phyloP scores from a whole-genome alignment of 2,797 vertebrate species.

The Hoplostethus atlanticus region DNA sequence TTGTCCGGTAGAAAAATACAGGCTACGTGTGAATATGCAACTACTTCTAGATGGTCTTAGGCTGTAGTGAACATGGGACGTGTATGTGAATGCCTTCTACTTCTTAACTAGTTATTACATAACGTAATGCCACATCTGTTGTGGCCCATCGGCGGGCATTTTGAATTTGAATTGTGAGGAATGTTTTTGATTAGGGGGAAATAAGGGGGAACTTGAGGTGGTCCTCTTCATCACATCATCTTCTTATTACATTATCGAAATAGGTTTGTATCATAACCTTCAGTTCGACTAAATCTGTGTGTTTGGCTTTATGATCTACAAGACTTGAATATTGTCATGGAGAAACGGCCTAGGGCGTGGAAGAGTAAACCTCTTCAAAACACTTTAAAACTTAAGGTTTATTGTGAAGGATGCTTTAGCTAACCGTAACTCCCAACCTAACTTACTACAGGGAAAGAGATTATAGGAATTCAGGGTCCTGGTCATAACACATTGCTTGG shows the following conservation, averaged over 20 bases:
- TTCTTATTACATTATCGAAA: background rate
- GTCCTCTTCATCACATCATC: background rate
- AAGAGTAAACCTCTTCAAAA: background rate
- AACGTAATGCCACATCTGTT: no score
- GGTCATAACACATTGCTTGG: slow-evolving; percentile 2
- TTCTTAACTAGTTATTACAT: background rate
- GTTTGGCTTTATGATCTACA: background rate
- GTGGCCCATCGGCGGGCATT: accelerated
- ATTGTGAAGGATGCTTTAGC: slow-evolving; percentile 8
- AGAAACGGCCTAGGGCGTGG: background rate
- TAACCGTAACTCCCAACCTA: slow-evolving; percentile 1
- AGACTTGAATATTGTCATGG: slow-evolving; percentile 22
- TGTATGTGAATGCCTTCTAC: background rate
- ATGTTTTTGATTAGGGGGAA: slow-evolving; percentile 27
- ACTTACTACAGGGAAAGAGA: slow-evolving; percentile 19
- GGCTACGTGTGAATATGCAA: background rate
- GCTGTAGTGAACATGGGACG: background rate
- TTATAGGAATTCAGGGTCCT: slow-evolving; percentile 20
- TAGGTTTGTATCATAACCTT: no score
- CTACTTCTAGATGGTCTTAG: background rate
- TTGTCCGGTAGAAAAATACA: background rate
- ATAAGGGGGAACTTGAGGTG: background rate
- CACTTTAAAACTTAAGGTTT: slow-evolving; percentile 6
- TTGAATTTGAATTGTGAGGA: background rate
- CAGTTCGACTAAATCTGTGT: background rate